These are phyloP conservation scores for Chironomus striatipennis DNA, from an alignment of 1,140 invertebrate species.

Conservation along the genomic window DNA sequence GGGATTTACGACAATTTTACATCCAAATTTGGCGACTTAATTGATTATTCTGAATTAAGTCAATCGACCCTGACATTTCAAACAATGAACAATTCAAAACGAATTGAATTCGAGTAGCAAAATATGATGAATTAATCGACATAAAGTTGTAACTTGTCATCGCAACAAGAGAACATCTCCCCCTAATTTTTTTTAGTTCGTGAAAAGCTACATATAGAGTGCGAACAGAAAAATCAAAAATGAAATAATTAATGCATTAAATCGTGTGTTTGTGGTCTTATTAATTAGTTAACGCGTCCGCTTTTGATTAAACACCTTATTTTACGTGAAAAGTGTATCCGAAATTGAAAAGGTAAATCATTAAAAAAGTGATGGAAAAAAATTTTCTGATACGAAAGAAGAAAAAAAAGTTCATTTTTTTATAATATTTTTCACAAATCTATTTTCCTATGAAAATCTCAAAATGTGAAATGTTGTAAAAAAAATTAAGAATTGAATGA, in stretches of 20 bases:
- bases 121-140: no score
- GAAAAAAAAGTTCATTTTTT: neutral
- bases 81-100: no score
- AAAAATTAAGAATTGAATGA: neutral
- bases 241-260: constrained; percentile 4
- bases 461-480: neutral
- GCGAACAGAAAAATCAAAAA: constrained; percentile 8
- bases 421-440: neutral
- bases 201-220: constrained; percentile 8
- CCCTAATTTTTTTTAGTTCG: neutral
- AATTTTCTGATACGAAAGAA: neutral
- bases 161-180: neutral
- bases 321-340: neutral
- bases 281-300: constrained; percentile 22
- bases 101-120: no score
- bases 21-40: no score
- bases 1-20: no score
- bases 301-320: constrained; percentile 16
- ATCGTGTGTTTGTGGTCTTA: constrained; percentile 18
- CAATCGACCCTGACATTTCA: no score
- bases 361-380: neutral
- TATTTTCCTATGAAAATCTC: neutral
- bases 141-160: no score
- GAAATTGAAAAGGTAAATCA: constrained; percentile 4
- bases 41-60: no score